Conservation (phyloP, 2,888 invertebrate species). For the Trachelus tabidus region DNA sequence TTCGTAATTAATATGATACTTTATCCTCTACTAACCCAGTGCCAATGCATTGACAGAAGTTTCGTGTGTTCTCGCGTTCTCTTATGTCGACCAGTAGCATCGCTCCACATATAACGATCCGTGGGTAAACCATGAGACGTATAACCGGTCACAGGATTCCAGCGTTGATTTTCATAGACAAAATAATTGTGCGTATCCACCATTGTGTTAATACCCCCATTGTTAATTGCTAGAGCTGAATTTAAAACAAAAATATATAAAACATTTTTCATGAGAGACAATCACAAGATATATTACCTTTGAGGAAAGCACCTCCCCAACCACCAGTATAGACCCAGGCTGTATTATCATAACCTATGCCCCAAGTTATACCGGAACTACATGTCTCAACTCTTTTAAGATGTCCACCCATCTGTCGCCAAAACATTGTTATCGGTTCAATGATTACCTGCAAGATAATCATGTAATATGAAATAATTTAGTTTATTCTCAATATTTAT, state of each 20-base stretch:
- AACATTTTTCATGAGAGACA: constrained; percentile 2
- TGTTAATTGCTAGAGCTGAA: constrained; percentile 69
- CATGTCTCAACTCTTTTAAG: constrained; percentile 82
- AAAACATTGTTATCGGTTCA: constrained; percentile 82
- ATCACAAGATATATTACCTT: constrained; percentile 66
- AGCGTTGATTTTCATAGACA: constrained; percentile 94
- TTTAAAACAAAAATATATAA: constrained; percentile 11
- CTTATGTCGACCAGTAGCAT: constrained; percentile 84
- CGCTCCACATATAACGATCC: constrained; percentile 92
- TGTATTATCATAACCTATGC: constrained; percentile 86
- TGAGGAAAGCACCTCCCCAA: constrained; percentile 86
- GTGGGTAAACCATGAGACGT: constrained; percentile 87
- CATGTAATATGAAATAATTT: constrained; percentile 21
- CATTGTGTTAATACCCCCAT: constrained; percentile 78
- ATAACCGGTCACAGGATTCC: constrained; percentile 93
- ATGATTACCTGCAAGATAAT: constrained; percentile 69
- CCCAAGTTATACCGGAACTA: constrained; percentile 88
- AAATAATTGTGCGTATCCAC: constrained; percentile 87
- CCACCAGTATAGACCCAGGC: constrained; percentile 93
- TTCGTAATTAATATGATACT: not conserved
- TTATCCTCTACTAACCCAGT: constrained; percentile 74
- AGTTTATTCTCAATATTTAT: constrained; percentile 2
- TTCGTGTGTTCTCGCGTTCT: constrained; percentile 88
- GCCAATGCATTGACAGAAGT: constrained; percentile 87
- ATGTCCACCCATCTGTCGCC: constrained; percentile 91